Evolutionary conservation across 2,888 invertebrate species (phyloP).

Genomic region (Tortricodes alternella): DNA sequence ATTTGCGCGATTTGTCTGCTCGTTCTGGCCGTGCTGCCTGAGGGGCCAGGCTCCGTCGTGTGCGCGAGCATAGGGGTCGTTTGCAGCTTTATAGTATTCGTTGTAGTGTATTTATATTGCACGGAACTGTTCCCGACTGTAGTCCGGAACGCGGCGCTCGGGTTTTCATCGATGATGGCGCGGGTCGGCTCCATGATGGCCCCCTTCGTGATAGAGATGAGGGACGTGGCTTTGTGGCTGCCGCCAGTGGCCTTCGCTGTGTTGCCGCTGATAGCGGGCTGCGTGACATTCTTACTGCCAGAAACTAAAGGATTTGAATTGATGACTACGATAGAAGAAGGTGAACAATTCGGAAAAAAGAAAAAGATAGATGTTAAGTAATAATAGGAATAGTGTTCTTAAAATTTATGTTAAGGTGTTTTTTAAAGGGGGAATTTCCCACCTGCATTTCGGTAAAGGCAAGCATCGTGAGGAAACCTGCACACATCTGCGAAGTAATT

Average conservation of each 20-base stretch:
- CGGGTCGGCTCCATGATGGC: conserved; percentile 93
- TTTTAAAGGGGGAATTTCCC: too few relatives aligned
- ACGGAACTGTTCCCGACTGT: conserved; percentile 95
- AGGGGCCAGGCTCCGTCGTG: conserved; percentile 71
- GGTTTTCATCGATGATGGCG: conserved; percentile 94
- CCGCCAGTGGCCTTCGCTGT: conserved; percentile 88
- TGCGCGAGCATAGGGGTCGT: conserved; percentile 89
- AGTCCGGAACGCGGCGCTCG: conserved; percentile 92
- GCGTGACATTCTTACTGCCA: conserved; percentile 85
- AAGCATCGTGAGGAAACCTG: too few relatives aligned
- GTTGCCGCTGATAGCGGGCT: conserved; percentile 82
- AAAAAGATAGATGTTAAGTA: conserved; percentile 24
- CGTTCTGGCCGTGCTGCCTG: conserved; percentile 80
- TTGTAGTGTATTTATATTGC: conserved; percentile 92
- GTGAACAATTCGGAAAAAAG: conserved; percentile 82
- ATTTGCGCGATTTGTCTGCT: conserved; percentile 84
- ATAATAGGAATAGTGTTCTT: not conserved
- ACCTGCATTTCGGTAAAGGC: too few relatives aligned
- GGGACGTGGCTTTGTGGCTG: conserved; percentile 77
- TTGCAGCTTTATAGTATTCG: conserved; percentile 92
- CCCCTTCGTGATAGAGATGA: conserved; percentile 88
- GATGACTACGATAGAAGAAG: conserved; percentile 91
- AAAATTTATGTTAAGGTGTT: not conserved
- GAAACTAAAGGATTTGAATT: conserved; percentile 90
- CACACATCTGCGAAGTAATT: too few relatives aligned